Evolutionary conservation across 92 coral and sea anemone genomes (phyloP), one percentile per base, ranked within the genome.

Genomic region (Diadumene lineata): DNA sequence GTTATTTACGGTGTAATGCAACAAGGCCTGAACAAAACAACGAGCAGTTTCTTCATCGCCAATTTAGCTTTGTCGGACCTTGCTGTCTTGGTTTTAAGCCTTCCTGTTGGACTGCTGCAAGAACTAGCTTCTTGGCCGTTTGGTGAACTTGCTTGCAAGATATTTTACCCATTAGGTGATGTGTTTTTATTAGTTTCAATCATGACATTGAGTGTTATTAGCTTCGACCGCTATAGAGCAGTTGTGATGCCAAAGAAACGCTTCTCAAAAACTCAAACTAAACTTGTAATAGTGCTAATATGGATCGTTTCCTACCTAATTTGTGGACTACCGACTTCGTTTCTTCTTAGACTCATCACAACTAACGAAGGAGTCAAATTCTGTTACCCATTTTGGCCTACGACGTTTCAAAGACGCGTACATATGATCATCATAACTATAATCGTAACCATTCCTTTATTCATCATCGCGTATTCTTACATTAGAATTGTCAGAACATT

Each of bases 121-220:
- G 94, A 96, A 44, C 86, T 96, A 34, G 92, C 96, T 0, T 96
- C 99, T 1, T 96, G 99, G 99, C 99, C 97, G 38, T 96, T 96
- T 31, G 99, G 99, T 0, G 99, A 96, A 31, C 55, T 92, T n/a
- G 88, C 97, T 0, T 96, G 99, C 27, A 92, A 92, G 81, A 88
- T 96, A 8, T 80, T 96, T 32, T 96, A 70, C 58, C 99, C 99
- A 19, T 74, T 96, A 2, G 94, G 99, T n/a, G 99, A 96, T 51
- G 99, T 96, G 8, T 96, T 92, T 68, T 72, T 96, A 31, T 69
- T 85, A 55, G 99, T 96, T 21, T 90, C 97, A 11, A 78, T 96
- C 11, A 88, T 93, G 81, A 96, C 99, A 27, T 66, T 96, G 66
- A 96, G 96, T 11, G 88, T 91, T 18, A 90, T 96, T 32, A 90